A percentile compares a stretch with the other conserved stretches of the same genome.
Evolutionary conservation across 2,113 vertebrate species (phyloP).

Genomic region (Strigops habroptila): DNA sequence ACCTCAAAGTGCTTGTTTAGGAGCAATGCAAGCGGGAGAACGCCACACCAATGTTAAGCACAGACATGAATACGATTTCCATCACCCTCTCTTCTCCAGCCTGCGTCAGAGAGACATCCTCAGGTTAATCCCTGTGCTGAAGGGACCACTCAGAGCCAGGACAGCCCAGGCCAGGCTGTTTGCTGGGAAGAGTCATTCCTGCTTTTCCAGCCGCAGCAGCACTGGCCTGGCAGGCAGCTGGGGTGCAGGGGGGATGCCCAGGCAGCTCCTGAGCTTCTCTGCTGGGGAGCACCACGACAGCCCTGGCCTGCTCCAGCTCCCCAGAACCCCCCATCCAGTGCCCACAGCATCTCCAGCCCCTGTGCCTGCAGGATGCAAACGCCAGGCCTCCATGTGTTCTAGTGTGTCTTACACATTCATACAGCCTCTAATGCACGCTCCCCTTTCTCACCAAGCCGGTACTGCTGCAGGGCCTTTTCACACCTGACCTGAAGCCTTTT

Average conservation of each 20-base stretch:
- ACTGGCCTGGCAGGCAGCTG: not conserved
- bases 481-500: not conserved
- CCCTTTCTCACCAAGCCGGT: not conserved
- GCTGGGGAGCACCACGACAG: not conserved
- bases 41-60: not conserved
- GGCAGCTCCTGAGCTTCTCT: accelerated
- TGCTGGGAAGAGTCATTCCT: not conserved
- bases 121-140: not conserved
- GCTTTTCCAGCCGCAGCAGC: not conserved
- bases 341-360: not conserved
- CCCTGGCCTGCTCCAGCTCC: not conserved
- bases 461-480: not conserved
- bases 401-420: not conserved
- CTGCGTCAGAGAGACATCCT: not conserved
- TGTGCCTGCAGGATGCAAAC: not conserved
- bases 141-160: not conserved
- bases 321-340: not conserved
- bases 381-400: not conserved
- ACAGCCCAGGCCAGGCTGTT: not conserved
- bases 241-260: accelerated
- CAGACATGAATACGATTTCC: not conserved
- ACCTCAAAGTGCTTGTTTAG: not conserved
- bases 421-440: too few relatives aligned
- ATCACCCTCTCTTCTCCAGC: not conserved
- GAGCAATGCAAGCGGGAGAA: not conserved